These are phyloP conservation scores for Rotaria sp. DNA, from an alignment of 2,888 invertebrate genomes.

Conservation along the genomic window DNA sequence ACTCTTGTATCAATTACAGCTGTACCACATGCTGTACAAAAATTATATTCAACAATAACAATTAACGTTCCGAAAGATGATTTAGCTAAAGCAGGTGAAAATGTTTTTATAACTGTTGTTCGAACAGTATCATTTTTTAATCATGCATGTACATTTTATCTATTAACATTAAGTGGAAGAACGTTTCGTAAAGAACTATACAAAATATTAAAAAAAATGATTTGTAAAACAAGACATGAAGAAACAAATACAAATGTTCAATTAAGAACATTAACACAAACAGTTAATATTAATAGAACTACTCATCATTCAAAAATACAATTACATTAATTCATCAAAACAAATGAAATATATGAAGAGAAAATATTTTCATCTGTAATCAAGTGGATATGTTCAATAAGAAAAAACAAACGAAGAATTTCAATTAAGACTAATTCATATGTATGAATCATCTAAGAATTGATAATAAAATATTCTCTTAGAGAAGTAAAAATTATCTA, in stretches of 20 bases:
- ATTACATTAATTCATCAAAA: too few relatives aligned
- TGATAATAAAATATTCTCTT: too few relatives aligned
- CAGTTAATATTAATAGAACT: not conserved
- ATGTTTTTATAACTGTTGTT: not conserved
- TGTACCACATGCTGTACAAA: constrained; percentile 19
- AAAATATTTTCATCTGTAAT: too few relatives aligned
- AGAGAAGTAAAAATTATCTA: too few relatives aligned
- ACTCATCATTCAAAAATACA: not conserved
- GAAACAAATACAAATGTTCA: not conserved
- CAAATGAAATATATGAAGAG: too few relatives aligned
- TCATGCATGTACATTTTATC: not conserved
- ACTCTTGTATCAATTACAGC: not conserved
- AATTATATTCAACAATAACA: constrained; percentile 14
- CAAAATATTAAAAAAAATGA: not conserved
- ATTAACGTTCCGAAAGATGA: not conserved
- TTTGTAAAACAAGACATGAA: not conserved
- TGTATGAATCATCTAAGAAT: too few relatives aligned
- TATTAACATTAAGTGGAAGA: constrained; percentile 2
- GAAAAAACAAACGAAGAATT: too few relatives aligned
- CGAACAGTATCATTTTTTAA: constrained; percentile 16
- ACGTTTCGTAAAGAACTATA: not conserved
- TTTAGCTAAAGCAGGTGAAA: not conserved
- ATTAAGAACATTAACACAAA: not conserved
- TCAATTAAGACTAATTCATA: too few relatives aligned
- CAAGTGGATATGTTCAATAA: too few relatives aligned